Conservation (phyloP, 2,888 invertebrate genomes). For the Heliconius erato region DNA sequence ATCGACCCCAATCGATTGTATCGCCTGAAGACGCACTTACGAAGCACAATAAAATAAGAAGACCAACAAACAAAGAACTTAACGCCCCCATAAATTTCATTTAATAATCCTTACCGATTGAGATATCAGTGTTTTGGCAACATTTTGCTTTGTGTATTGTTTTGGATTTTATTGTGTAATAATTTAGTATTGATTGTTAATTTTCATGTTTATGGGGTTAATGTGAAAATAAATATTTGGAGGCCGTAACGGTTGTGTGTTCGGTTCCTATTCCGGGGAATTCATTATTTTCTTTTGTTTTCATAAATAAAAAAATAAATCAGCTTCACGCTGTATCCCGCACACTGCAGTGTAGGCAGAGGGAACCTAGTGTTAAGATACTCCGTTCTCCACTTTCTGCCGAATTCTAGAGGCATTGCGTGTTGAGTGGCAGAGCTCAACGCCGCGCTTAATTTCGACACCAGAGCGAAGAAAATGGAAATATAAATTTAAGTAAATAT, state of each 20-base stretch:
- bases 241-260: neutral
- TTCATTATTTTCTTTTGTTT: no score
- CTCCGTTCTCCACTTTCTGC: no score
- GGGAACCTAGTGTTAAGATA: no score
- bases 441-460: no score
- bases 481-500: no score
- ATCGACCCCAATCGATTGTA: constrained; percentile 45
- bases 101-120: constrained; percentile 71
- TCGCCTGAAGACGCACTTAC: constrained; percentile 44
- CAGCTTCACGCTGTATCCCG: no score
- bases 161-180: neutral
- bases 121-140: constrained; percentile 70
- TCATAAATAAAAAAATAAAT: no score
- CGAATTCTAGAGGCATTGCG: no score
- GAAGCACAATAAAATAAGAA: constrained; percentile 49
- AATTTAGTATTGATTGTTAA: neutral
- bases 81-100: constrained; percentile 68
- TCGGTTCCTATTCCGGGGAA: no score
- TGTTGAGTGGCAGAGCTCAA: no score
- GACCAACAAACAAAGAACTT: constrained; percentile 68
- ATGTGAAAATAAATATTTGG: neutral
- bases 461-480: no score
- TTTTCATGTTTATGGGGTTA: neutral
- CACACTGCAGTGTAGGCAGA: no score
- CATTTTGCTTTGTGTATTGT: constrained; percentile 1